Base-by-base conservation (phyloP, 2,888 invertebrate species). In the Hedychridium roseum region DNA sequence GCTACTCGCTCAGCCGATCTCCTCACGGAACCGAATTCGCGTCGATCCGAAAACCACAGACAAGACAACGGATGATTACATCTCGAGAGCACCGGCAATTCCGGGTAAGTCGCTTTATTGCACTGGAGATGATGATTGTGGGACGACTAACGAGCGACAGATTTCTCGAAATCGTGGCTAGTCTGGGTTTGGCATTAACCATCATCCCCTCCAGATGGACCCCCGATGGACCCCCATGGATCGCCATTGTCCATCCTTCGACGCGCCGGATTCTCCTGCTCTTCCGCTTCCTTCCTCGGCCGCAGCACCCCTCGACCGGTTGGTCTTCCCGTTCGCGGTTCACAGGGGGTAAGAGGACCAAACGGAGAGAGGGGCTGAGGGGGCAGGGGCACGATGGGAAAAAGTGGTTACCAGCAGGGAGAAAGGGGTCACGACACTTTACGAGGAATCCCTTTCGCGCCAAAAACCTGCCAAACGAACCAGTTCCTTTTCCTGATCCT, bases 311-410 rank as follows among this genome's bases (percentile, higher is more conserved):
- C 12, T 27, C 50, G 53, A 61, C 62, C 63, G 63, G 63, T 62
- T 57, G 27, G 45, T 14, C 16, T 18, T 9, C 31, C 21, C 15
- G 12, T 31, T 31, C 15, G 16, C 23, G 23, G 31, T 12, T 15
- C 31, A n/a, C n/a, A n/a, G n/a, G n/a, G n/a, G n/a, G n/a, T n/a
- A n/a, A n/a, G n/a, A n/a, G n/a, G n/a, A n/a, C n/a, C n/a, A n/a
- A n/a, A n/a, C n/a, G n/a, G n/a, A n/a, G n/a, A n/a, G n/a, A 57
- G 51, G 41, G 46, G 57, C 49, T 54, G 54, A 43, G 57, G 45
- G 62, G 66, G 66, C 64, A 66, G 69, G 70, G 70, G 71, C 68
- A 61, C 64, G 57, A 48, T 57, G 57, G 62, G 57, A 59, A 67
- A 67, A 56, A 47, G 47, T 38, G 51, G 27, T 38, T 31, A 21